Conservation (phyloP, 1,140 invertebrate genomes). For the Lycorma delicatula region DNA sequence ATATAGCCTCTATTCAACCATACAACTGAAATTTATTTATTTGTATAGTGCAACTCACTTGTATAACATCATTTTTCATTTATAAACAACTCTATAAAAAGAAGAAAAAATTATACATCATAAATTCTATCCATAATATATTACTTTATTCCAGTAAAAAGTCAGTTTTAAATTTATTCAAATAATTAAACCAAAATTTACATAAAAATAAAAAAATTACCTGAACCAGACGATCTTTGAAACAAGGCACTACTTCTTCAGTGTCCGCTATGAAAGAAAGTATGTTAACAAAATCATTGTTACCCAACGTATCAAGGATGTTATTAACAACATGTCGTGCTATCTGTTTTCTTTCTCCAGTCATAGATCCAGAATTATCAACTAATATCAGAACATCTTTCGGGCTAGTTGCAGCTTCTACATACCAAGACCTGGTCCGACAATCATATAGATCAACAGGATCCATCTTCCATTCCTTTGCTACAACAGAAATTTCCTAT, state of each 20-base stretch:
- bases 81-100: too few relatives aligned
- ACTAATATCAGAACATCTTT: constrained; percentile 92
- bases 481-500: constrained; percentile 32
- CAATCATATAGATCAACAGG: constrained; percentile 82
- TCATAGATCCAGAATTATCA: constrained; percentile 96
- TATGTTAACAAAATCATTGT: constrained; percentile 98
- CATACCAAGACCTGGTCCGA: constrained; percentile 85
- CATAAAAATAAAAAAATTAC: too few relatives aligned
- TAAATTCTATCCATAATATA: too few relatives aligned
- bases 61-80: too few relatives aligned
- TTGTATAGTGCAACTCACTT: too few relatives aligned
- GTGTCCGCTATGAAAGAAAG: constrained; percentile 75
- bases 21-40: too few relatives aligned
- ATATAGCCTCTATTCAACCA: too few relatives aligned
- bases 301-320: constrained; percentile 93
- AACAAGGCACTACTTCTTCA: constrained; percentile 75
- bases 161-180: too few relatives aligned
- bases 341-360: constrained; percentile 83
- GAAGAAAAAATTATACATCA: too few relatives aligned
- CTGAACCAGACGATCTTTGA: constrained; percentile 74
- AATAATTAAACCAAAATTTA: too few relatives aligned
- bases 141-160: too few relatives aligned
- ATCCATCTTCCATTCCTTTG: constrained; percentile 55
- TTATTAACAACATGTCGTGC: constrained; percentile 89
- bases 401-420: constrained; percentile 91